Percentiles rank a stretch among this genome's conserved stretches.
Evolutionary conservation across 2,888 invertebrate species (phyloP).

Genomic region (Acholoe squamosa): DNA sequence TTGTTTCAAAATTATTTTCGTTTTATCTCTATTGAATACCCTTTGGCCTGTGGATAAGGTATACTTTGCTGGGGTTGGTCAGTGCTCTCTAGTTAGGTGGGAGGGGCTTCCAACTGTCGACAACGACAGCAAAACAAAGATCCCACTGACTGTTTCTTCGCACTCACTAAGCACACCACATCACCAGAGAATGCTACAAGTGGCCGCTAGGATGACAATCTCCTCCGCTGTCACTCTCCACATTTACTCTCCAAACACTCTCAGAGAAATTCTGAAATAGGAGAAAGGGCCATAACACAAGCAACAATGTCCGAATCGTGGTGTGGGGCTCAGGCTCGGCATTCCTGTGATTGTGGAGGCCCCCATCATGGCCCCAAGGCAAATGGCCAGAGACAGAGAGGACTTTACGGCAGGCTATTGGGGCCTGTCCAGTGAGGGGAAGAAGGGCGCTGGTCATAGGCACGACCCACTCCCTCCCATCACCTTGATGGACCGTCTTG

Average conservation of each 20-base stretch:
- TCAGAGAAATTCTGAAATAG: background rate
- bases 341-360: background rate
- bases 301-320: background rate
- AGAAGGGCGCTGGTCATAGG: background rate
- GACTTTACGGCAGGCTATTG: conserved; percentile 29
- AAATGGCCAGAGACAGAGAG: background rate
- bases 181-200: conserved; percentile 35
- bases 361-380: background rate
- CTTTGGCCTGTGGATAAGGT: too few species aligned
- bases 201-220: conserved; percentile 28
- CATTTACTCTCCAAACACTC: conserved; percentile 50
- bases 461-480: background rate
- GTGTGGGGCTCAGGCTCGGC: background rate
- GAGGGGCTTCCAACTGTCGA: background rate
- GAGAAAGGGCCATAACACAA: conserved; percentile 30
- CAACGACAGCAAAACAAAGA: conserved; percentile 37
- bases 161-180: background rate
- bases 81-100: background rate
- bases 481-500: conserved; percentile 12
- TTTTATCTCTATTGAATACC: too few species aligned
- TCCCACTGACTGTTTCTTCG: background rate
- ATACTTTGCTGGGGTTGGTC: background rate
- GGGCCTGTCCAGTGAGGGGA: background rate
- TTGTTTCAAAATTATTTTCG: too few species aligned
- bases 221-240: conserved; percentile 1